Conservation (phyloP, 2,113 vertebrate genomes). For the Dolichotis patagonum region DNA sequence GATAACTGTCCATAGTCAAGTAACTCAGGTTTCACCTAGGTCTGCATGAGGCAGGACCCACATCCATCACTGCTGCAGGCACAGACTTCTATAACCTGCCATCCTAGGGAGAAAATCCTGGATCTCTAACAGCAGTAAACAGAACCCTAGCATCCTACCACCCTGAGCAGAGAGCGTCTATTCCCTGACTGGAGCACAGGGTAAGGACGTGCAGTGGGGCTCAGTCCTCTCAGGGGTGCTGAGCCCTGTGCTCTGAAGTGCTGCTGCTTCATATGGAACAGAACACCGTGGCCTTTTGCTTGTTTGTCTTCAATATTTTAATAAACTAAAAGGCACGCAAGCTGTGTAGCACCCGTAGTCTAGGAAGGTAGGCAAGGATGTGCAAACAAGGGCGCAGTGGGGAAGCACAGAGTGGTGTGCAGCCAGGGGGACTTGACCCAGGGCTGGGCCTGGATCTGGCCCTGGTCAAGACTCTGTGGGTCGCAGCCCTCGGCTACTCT, state of each 20-base stretch:
- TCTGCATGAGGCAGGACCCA: background rate
- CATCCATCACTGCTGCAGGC: background rate
- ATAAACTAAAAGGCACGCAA: conserved; percentile 13
- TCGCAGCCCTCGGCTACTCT: background rate
- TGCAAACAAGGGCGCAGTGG: background rate
- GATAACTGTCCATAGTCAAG: background rate
- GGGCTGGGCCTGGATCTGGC: background rate
- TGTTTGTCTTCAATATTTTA: background rate
- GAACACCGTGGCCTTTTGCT: background rate
- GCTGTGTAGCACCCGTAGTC: background rate
- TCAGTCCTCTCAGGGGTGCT: fast-evolving
- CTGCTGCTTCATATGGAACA: background rate
- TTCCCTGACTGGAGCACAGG: background rate
- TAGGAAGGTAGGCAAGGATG: background rate
- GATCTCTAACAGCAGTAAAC: background rate
- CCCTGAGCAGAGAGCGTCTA: background rate
- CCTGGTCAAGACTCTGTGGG: background rate
- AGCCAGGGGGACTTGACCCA: background rate
- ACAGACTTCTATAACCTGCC: background rate
- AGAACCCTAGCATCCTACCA: background rate
- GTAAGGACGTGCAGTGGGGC: fast-evolving
- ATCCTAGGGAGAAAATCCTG: background rate
- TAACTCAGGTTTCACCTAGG: background rate
- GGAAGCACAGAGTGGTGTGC: too few relatives aligned
- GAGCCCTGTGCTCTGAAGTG: background rate